phyloP scores from a whole-genome alignment of 2,888 invertebrate species.

The Thumatha senex region DNA sequence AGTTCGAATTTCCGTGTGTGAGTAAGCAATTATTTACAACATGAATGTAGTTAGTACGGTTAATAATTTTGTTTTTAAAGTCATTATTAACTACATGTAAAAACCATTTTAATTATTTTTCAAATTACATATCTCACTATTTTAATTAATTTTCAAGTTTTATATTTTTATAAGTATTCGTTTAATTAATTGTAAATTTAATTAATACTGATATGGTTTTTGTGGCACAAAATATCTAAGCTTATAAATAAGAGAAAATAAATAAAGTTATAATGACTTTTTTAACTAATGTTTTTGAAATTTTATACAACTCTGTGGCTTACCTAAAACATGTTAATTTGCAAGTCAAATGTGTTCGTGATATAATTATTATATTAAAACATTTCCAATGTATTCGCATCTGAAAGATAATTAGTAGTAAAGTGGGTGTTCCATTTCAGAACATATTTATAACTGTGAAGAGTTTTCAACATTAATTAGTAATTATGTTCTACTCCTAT shows the following conservation, averaged over 20 bases:
- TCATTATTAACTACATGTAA: background rate
- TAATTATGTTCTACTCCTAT: background rate
- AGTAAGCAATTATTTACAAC: conserved; percentile 13
- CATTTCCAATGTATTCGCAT: conserved; percentile 1
- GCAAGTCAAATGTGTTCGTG: conserved; percentile 25
- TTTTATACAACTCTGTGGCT: conserved; percentile 5
- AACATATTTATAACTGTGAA: background rate
- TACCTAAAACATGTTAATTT: conserved; percentile 28
- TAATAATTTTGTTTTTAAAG: conserved; percentile 2
- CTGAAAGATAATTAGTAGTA: conserved; percentile 3
- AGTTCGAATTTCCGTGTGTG: conserved; percentile 18
- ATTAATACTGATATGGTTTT: background rate
- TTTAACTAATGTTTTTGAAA: conserved; percentile 11
- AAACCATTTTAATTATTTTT: background rate
- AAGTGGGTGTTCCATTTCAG: conserved; percentile 3
- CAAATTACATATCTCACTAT: too few species aligned
- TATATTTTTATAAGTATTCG: too few species aligned
- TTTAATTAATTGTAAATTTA: too few species aligned
- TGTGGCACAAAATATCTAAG: background rate
- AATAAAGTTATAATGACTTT: conserved; percentile 4
- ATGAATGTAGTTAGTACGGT: background rate
- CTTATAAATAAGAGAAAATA: conserved; percentile 6
- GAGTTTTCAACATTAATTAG: too few species aligned
- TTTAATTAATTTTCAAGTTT: too few species aligned
- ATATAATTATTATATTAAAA: conserved; percentile 21